Conservation (phyloP, 2,797 vertebrate genomes). For the Ctenopoma multispine region DNA sequence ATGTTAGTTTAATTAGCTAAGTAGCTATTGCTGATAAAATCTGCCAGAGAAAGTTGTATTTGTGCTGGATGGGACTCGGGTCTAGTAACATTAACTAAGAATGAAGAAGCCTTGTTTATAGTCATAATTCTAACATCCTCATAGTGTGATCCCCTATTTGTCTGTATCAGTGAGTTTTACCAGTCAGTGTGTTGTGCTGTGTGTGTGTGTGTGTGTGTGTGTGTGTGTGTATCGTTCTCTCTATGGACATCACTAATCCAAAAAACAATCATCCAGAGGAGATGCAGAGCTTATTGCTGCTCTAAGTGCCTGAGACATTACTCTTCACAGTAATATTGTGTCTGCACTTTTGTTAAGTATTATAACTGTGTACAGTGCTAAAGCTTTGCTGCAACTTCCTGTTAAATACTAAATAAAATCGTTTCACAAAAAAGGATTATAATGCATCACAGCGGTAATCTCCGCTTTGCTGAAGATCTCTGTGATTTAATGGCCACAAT, state of each 20-base stretch:
- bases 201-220: neutral
- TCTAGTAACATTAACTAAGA: too few relatives aligned
- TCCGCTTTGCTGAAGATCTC: conserved; percentile 10
- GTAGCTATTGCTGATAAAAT: neutral
- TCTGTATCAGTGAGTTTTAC: neutral
- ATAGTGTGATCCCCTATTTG: neutral
- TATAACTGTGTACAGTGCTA: conserved; percentile 25
- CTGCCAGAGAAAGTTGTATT: neutral
- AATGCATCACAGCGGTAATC: conserved; percentile 22
- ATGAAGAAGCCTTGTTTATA: neutral
- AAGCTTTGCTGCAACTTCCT: conserved; percentile 19
- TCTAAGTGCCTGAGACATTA: conserved; percentile 8
- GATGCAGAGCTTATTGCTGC: conserved; percentile 28
- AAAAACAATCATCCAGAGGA: conserved; percentile 36
- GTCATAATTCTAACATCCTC: neutral
- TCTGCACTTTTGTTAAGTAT: neutral
- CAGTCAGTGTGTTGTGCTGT: neutral
- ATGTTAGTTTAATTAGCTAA: too few relatives aligned
- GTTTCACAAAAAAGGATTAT: conserved; percentile 1
- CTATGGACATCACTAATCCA: conserved; percentile 42
- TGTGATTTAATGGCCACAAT: conserved; percentile 34
- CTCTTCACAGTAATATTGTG: conserved; percentile 20
- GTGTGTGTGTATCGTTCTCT: conserved; percentile 8
- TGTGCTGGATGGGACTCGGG: too few relatives aligned
- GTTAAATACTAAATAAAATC: conserved; percentile 10